A percentile compares a stretch with the other conserved stretches of the same genome.
Evolutionary conservation across 2,113 vertebrate species (phyloP).

Genomic region (Pimephales promelas): DNA sequence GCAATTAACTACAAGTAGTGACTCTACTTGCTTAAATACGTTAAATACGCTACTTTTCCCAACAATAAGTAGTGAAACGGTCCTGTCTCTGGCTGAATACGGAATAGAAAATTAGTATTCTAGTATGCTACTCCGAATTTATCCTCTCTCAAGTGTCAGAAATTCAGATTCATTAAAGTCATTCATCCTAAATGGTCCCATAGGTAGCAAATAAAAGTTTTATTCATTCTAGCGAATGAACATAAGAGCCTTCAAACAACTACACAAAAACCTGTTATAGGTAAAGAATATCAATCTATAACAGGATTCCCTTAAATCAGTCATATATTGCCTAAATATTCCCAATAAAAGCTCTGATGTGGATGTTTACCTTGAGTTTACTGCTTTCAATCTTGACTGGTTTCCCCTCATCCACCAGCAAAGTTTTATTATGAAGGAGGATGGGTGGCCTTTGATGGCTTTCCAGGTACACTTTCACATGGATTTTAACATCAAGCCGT

Average conservation of each 20-base stretch:
- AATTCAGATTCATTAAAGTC: neutral
- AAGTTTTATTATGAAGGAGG: slow-evolving; percentile 71
- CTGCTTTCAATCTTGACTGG: slow-evolving; percentile 80
- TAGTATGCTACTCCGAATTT: neutral
- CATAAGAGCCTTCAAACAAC: too few species aligned
- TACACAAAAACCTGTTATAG: neutral
- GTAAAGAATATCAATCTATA: neutral
- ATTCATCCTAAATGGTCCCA: neutral
- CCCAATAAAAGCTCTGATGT: neutral
- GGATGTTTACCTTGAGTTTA: slow-evolving; percentile 77
- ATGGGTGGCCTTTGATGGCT: slow-evolving; percentile 77
- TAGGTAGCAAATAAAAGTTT: neutral
- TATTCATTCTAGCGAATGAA: neutral
- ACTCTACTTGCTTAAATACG: neutral
- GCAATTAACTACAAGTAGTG: neutral
- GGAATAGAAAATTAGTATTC: neutral
- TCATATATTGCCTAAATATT: neutral
- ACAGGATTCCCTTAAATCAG: neutral
- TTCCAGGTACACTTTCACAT: slow-evolving; percentile 80
- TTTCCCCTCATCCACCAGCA: slow-evolving; percentile 89
- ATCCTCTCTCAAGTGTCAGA: neutral
- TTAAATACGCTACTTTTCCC: neutral
- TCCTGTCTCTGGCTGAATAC: neutral
- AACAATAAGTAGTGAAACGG: neutral
- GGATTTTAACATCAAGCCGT: slow-evolving; percentile 68